Conservation (phyloP, 2,888 invertebrate species). For the Caenorhabditis parvicauda region DNA sequence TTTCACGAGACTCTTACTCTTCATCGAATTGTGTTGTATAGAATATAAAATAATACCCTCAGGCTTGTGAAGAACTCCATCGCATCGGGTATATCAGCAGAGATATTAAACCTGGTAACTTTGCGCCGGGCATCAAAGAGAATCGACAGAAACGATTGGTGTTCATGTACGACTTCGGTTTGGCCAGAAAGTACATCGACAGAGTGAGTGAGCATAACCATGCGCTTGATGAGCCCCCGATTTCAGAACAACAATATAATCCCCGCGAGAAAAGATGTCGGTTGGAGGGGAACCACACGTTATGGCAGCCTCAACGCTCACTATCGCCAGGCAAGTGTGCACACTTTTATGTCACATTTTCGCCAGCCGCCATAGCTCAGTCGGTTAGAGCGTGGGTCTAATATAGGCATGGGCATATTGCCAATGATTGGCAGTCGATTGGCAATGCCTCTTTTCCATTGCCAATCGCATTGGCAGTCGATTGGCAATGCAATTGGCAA, state of each 20-base stretch:
- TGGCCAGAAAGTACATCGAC: constrained; percentile 40
- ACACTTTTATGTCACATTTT: background rate
- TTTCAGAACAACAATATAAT: constrained; percentile 30
- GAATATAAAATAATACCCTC: constrained; percentile 1
- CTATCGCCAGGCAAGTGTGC: constrained; percentile 6
- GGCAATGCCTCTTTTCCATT: too few species aligned
- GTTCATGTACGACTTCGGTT: constrained; percentile 47
- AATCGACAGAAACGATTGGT: constrained; percentile 31
- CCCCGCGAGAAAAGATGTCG: constrained; percentile 41
- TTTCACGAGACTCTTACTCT: background rate
- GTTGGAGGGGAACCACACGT: constrained; percentile 53
- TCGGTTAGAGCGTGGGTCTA: constrained; percentile 61
- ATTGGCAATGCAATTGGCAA: too few species aligned
- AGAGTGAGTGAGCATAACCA: constrained; percentile 3
- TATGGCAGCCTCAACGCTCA: constrained; percentile 45
- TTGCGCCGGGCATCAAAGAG: constrained; percentile 47
- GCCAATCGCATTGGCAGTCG: too few species aligned
- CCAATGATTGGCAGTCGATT: too few species aligned
- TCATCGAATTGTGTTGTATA: background rate
- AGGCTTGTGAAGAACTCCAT: constrained; percentile 50
- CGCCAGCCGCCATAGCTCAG: constrained; percentile 58
- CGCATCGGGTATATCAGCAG: constrained; percentile 42
- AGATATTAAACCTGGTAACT: constrained; percentile 56
- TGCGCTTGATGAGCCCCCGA: background rate
- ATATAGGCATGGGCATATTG: too few species aligned